Evolutionary conservation across 1,140 invertebrate genomes (phyloP).

Genomic region (Leguminivora glycinivorella): DNA sequence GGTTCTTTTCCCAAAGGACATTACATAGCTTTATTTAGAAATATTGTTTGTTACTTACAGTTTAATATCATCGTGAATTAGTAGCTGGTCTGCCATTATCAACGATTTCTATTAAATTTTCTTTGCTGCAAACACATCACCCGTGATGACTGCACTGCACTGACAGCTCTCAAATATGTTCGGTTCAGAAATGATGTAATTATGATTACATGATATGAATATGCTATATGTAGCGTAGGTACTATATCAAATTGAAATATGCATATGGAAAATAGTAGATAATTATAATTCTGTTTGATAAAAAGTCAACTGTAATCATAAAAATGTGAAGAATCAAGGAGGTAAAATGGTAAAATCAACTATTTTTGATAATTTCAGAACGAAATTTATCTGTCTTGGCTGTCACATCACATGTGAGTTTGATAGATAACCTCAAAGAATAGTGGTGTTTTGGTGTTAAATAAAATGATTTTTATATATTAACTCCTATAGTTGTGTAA

Average conservation of each 20-base stretch:
- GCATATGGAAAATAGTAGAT: too few relatives aligned
- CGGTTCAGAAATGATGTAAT: neutral
- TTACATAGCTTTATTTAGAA: neutral
- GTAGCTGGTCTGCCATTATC: conserved; percentile 67
- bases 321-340: too few relatives aligned
- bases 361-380: neutral
- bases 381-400: neutral
- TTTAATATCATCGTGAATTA: conserved; percentile 74
- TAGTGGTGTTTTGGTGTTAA: neutral
- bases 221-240: neutral
- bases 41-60: conserved; percentile 51
- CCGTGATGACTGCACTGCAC: conserved; percentile 32
- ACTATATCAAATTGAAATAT: too few relatives aligned
- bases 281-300: too few relatives aligned
- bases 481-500: neutral
- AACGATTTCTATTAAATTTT: conserved; percentile 38
- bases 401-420: conserved; percentile 39
- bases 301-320: neutral
- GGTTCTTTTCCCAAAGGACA: neutral
- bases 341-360: too few relatives aligned
- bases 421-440: conserved; percentile 47
- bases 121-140: conserved; percentile 33
- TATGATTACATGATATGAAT: conserved; percentile 20
- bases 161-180: conserved; percentile 26
- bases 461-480: conserved; percentile 26